These are phyloP conservation scores for Drosophila quadrilineata DNA, from an alignment of 1,140 invertebrate genomes.

Conservation along the genomic window DNA sequence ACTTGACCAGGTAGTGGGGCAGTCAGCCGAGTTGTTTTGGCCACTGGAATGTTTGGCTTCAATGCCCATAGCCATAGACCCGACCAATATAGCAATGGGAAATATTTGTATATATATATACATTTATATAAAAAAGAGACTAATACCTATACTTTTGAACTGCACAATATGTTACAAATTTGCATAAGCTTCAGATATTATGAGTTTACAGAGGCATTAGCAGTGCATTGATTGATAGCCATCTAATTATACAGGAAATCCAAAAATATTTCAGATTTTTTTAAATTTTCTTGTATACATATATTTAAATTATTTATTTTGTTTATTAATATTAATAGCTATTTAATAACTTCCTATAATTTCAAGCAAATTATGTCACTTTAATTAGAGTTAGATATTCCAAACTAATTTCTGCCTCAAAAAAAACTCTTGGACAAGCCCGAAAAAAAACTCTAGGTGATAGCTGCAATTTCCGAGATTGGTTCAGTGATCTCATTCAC, in stretches of 20 bases:
- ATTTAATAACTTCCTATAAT: too few species aligned
- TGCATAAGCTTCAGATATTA: conserved; percentile 10
- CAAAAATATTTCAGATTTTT: too few species aligned
- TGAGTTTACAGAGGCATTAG: too few species aligned
- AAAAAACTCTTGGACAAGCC: too few species aligned
- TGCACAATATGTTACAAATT: conserved; percentile 13
- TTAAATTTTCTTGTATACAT: background rate
- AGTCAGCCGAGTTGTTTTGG: conserved; percentile 53
- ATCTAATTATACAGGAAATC: background rate
- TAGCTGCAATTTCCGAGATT: background rate
- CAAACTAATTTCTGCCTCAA: too few species aligned
- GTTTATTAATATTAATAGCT: too few species aligned
- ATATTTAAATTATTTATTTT: background rate
- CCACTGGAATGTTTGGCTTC: conserved; percentile 67
- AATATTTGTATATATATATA: conserved; percentile 9
- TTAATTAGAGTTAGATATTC: too few species aligned
- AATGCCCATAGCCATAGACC: conserved; percentile 42
- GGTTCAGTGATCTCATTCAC: conserved; percentile 30
- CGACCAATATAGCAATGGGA: conserved; percentile 25
- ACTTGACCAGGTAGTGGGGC: conserved; percentile 75
- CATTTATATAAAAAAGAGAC: background rate
- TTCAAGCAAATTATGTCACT: too few species aligned
- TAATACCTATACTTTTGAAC: background rate
- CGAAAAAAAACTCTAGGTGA: background rate
- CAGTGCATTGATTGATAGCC: conserved; percentile 36